Base-by-base conservation (phyloP, 2,113 vertebrate genomes). In the Herpailurus yagouaroundi region DNA sequence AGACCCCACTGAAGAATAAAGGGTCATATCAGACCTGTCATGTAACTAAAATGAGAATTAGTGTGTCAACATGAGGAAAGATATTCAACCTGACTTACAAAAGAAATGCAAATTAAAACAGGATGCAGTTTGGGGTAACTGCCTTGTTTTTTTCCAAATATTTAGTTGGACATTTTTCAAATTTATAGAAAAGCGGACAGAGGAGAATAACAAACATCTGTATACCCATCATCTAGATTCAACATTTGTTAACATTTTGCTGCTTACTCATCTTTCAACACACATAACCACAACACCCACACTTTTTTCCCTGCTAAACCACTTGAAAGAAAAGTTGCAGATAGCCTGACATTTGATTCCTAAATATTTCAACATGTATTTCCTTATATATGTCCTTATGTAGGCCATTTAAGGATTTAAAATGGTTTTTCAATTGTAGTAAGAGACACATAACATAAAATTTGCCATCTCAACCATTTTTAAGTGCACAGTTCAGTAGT, bases 31-130 rank as follows among this genome's bases (percentile, higher is more conserved):
- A 74, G n/a, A 81, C 13, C 7, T 25, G 52, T 80, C n/a, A 81
- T 6, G 7, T 57, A 57, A 81, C 64, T 81, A 76, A 94, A 96
- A 74, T 60, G 33, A 50, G 27, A 92, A 92, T 36, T 69, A 77
- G 19, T 31, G 52, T 63, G 15, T 48, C 82, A 88, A 45, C 50
- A 69, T 45, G 21, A 83, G 41, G 16, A 50, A 82, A 76, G 81
- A 71, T 73, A 64, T 21, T 52, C 74, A 80, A 63, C 19, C 19
- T 81, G 10, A n/a, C 16, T 57, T 25, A 66, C 13, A 12, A 96
- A 68, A 88, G 76, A 89, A 89, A 68, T 76, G 23, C 14, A 74
- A 88, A 74, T 55, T 71, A 82, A 95, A 96, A 69, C 90, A 88
- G 55, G 36, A n/a, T 83, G 77, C 3, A 69, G 15, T 60, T 88